phyloP scores from a whole-genome alignment of 2,113 vertebrate genomes.

The Lathamus discolor region DNA sequence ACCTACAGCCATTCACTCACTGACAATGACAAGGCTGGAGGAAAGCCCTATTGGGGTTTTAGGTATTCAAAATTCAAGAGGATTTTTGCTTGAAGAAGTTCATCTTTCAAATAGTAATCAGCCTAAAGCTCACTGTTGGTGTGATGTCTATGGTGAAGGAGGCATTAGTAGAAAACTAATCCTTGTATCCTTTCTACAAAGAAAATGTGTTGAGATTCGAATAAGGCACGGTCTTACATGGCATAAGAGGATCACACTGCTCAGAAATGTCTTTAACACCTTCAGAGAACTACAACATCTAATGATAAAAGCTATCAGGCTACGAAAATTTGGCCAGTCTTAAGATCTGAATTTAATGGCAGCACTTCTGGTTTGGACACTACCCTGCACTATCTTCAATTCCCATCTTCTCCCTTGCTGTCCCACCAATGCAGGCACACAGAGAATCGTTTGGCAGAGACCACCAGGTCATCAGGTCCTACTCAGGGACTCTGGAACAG shows the following conservation, averaged over 20 bases:
- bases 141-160: neutral
- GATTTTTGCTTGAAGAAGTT: neutral
- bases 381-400: neutral
- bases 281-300: neutral
- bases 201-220: accelerated
- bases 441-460: accelerated
- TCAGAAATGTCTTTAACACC: neutral
- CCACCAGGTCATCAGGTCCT: neutral
- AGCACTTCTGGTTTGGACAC: neutral
- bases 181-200: neutral
- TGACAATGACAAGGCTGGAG: conserved; percentile 24
- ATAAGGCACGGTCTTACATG: neutral
- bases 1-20: neutral
- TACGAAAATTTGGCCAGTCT: neutral
- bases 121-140: neutral
- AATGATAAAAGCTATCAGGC: neutral
- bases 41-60: neutral
- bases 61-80: neutral
- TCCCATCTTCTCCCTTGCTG: neutral
- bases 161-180: neutral
- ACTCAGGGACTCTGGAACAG: neutral
- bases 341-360: neutral
- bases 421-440: neutral
- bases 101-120: neutral
- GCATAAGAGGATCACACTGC: neutral